Percentiles rank a stretch among this genome's conserved stretches.
Conservation (phyloP, 2,888 invertebrate species). For the Drosophila subsilvestris region DNA sequence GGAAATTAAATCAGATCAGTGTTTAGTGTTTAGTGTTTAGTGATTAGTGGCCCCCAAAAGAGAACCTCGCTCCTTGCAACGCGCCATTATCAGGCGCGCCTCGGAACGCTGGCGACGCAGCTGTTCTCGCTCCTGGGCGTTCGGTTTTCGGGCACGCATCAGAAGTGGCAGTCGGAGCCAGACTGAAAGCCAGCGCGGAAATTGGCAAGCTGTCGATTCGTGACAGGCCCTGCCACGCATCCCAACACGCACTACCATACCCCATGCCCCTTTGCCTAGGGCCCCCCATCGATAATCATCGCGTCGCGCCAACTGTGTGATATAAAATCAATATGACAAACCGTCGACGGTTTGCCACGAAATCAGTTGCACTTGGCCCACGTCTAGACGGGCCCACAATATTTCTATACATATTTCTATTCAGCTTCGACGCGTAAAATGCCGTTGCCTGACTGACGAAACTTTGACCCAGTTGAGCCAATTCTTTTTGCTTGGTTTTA, state of each 20-base stretch:
- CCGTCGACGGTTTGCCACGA: conserved; percentile 39
- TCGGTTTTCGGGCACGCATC: conserved; percentile 74
- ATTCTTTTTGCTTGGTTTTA: conserved; percentile 22
- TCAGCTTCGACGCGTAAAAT: conserved; percentile 10
- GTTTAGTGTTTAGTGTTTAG: not conserved
- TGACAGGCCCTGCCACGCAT: conserved; percentile 30
- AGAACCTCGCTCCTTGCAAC: conserved; percentile 63
- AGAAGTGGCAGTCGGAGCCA: conserved; percentile 24
- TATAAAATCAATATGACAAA: conserved; percentile 72
- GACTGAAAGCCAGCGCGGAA: conserved; percentile 38
- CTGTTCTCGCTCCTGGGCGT: conserved; percentile 66
- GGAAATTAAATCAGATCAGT: not conserved
- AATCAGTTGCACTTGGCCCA: conserved; percentile 51
- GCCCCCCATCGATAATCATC: conserved; percentile 44
- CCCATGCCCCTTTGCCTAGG: not conserved
- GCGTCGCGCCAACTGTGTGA: conserved; percentile 35
- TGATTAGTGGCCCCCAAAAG: no score
- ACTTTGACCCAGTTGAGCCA: conserved; percentile 51
- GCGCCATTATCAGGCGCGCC: conserved; percentile 64
- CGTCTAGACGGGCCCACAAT: conserved; percentile 42
- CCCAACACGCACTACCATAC: conserved; percentile 22
- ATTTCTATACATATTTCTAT: conserved; percentile 25
- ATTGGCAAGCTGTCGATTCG: conserved; percentile 34
- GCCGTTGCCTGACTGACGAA: conserved; percentile 15
- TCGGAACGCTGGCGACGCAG: conserved; percentile 74